phyloP scores from a whole-genome alignment of 37 sponge, comb jelly and placozoan species.

The Dysidea cf. avara region DNA sequence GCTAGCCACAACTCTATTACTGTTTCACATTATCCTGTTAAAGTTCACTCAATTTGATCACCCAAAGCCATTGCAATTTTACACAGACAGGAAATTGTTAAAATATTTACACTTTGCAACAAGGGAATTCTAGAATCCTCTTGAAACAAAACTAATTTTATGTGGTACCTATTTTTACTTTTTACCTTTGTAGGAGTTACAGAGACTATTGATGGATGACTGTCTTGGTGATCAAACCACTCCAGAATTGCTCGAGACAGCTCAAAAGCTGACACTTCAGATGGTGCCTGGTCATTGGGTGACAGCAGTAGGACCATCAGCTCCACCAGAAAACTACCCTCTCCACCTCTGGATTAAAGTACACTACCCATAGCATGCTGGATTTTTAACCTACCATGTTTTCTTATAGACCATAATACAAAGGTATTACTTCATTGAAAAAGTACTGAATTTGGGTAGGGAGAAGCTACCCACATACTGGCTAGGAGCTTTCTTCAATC shows the following conservation, averaged over 20 bases:
- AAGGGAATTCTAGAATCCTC: neutral
- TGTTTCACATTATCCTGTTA: no score
- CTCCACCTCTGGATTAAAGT: conserved; percentile 64
- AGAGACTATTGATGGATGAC: neutral
- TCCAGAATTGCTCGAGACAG: conserved; percentile 33
- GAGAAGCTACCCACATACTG: conserved; percentile 70
- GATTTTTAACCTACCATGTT: no score
- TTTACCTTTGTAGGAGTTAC: conserved; percentile 45
- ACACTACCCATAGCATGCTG: no score
- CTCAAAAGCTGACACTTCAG: conserved; percentile 37
- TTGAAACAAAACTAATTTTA: neutral
- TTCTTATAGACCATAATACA: conserved; percentile 42
- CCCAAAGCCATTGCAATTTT: no score
- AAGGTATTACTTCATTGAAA: conserved; percentile 56
- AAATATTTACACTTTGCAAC: no score
- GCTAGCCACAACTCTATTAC: neutral
- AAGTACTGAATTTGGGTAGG: conserved; percentile 39
- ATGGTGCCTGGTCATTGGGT: conserved; percentile 48
- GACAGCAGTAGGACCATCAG: conserved; percentile 33
- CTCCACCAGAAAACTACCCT: conserved; percentile 40
- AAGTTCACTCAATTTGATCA: no score
- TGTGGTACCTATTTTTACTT: no score
- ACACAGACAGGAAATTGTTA: no score
- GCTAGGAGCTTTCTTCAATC: conserved; percentile 77
- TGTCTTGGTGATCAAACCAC: conserved; percentile 33